Percentiles rank a stretch among this genome's conserved stretches.
These are phyloP conservation scores for Pangasius djambal DNA, from an alignment of 2,797 vertebrate species.

Conservation along the genomic window DNA sequence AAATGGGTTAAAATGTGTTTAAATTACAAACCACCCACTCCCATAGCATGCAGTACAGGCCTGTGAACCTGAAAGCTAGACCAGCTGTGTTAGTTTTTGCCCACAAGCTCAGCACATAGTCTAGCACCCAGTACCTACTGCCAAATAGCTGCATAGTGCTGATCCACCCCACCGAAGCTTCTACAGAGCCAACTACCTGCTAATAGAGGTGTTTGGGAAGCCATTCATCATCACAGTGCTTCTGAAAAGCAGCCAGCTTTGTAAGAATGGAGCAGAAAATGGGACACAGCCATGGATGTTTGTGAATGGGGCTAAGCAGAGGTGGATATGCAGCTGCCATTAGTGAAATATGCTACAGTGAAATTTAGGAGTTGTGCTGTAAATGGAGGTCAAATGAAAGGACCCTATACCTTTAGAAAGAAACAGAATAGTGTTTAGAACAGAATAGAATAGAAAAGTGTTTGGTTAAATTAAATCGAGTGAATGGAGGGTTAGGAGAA, in stretches of 20 bases:
- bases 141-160: slow-evolving; percentile 29
- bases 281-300: slow-evolving; percentile 11
- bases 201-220: slow-evolving; percentile 45
- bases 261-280: slow-evolving; percentile 33
- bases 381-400: slow-evolving; percentile 13
- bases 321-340: slow-evolving; percentile 7
- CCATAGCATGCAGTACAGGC: background rate
- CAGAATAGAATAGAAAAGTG: background rate
- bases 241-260: slow-evolving; percentile 52
- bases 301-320: slow-evolving; percentile 12
- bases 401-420: slow-evolving; percentile 7
- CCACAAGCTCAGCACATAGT: slow-evolving; percentile 13
- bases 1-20: slow-evolving; percentile 2
- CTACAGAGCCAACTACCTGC: slow-evolving; percentile 47
- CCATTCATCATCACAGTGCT: slow-evolving; percentile 48
- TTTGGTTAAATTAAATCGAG: slow-evolving; percentile 15
- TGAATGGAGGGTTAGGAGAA: slow-evolving; percentile 4
- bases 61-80: background rate
- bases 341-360: background rate
- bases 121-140: slow-evolving; percentile 27
- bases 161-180: slow-evolving; percentile 35
- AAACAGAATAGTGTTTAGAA: background rate
- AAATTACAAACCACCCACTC: background rate
- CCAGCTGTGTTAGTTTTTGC: background rate
- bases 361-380: slow-evolving; percentile 11